Conservation (phyloP, 2,113 vertebrate species). For the Phyllostomus discolor region DNA sequence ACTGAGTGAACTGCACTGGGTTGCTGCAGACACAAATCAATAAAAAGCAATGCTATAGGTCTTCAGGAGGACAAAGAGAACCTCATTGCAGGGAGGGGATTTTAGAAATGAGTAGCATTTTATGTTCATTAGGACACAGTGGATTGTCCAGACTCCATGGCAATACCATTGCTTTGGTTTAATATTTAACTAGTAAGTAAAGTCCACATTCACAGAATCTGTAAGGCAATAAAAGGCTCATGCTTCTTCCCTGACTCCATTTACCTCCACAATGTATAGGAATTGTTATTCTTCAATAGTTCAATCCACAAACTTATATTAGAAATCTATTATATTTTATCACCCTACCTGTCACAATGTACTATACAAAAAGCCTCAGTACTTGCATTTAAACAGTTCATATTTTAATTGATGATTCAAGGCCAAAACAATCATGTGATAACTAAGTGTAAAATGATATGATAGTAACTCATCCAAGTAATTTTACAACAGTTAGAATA, state of each 20-base stretch:
- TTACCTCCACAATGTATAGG: background rate
- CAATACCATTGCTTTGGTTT: background rate
- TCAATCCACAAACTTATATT: background rate
- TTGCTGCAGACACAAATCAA: slow-evolving; percentile 57
- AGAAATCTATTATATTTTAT: background rate
- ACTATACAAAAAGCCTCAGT: background rate
- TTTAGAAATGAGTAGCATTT: slow-evolving; percentile 40
- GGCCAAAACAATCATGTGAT: background rate
- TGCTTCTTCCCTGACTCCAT: background rate
- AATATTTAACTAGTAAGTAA: slow-evolving; percentile 31
- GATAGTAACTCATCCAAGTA: background rate
- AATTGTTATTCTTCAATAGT: background rate
- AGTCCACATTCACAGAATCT: background rate
- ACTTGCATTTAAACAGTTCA: background rate
- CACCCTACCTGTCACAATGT: background rate
- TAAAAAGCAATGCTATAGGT: slow-evolving; percentile 41
- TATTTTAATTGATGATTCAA: background rate
- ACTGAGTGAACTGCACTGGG: slow-evolving; percentile 13
- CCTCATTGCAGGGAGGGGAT: slow-evolving; percentile 7
- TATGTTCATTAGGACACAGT: background rate
- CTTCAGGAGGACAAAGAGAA: slow-evolving; percentile 36
- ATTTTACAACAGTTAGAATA: background rate
- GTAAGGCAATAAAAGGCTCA: background rate
- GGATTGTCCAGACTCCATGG: background rate
- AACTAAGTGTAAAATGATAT: background rate